phyloP scores from a whole-genome alignment of 2,888 invertebrate species.

The Drosophila mimica region DNA sequence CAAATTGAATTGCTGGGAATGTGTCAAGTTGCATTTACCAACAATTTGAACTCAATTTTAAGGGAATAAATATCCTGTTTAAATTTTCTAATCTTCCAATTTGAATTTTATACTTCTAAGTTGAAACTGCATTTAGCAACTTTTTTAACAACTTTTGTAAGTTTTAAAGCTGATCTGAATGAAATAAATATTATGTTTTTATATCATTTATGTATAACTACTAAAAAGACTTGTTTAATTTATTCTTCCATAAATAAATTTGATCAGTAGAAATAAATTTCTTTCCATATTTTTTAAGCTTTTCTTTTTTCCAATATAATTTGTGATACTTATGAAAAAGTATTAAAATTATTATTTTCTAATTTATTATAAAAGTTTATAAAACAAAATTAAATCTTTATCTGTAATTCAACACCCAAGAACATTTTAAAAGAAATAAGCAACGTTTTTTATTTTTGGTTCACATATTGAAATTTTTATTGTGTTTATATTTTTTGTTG shows the following conservation, averaged over 20 bases:
- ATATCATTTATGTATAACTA: not conserved
- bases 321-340: not conserved
- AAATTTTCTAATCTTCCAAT: not conserved
- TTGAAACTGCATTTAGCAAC: too few species aligned
- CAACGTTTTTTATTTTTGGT: conserved; percentile 47
- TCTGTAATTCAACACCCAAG: not conserved
- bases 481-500: conserved; percentile 45
- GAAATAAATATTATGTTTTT: not conserved
- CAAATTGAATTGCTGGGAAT: not conserved
- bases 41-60: not conserved
- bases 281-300: not conserved
- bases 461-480: conserved; percentile 69
- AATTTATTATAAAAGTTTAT: not conserved
- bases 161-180: not conserved
- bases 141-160: too few species aligned
- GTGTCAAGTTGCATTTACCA: not conserved
- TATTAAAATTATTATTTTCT: not conserved
- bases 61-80: too few species aligned
- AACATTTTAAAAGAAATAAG: not conserved
- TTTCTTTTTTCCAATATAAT: not conserved
- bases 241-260: not conserved
- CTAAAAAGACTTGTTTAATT: not conserved
- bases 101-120: not conserved
- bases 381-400: not conserved
- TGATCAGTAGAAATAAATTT: not conserved